A percentile compares a stretch with the other conserved stretches of the same genome.
Evolutionary conservation across 2,888 invertebrate species (phyloP).

Genomic region (Pediacus dermestoides): DNA sequence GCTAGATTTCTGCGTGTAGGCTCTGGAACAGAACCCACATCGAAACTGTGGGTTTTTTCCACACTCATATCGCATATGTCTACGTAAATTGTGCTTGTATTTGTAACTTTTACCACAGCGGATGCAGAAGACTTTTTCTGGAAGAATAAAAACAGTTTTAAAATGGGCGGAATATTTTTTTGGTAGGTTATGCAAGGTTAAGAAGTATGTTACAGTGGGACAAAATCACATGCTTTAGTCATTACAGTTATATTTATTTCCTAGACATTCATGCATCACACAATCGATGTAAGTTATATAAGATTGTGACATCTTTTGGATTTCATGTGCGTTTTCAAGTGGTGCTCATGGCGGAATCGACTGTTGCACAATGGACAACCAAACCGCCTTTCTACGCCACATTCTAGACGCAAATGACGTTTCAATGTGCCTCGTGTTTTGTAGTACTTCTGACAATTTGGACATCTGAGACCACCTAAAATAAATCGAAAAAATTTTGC

Average conservation of each 20-base stretch:
- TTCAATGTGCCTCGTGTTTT: conserved; percentile 69
- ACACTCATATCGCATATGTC: conserved; percentile 44
- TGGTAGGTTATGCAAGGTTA: too few relatives aligned
- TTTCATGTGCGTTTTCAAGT: conserved; percentile 23
- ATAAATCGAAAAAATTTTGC: too few relatives aligned
- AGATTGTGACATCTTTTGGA: too few relatives aligned
- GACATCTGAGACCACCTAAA: conserved; percentile 12
- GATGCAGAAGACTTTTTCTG: too few relatives aligned
- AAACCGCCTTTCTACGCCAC: conserved; percentile 49
- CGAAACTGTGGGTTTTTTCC: conserved; percentile 35
- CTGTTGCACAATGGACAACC: conserved; percentile 27
- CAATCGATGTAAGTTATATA: too few relatives aligned
- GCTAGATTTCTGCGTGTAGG: conserved; percentile 35
- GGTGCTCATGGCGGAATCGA: conserved; percentile 27
- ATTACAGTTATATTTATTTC: too few relatives aligned
- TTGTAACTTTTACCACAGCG: conserved; percentile 23
- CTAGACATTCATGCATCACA: too few relatives aligned
- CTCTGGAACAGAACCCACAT: conserved; percentile 33
- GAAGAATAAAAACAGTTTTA: too few relatives aligned
- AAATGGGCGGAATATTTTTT: too few relatives aligned
- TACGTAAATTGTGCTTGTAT: conserved; percentile 35
- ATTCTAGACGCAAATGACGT: conserved; percentile 39
- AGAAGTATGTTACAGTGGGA: too few relatives aligned
- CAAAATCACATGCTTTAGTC: too few relatives aligned
- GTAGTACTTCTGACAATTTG: conserved; percentile 46